Evolutionary conservation across 2,113 vertebrate genomes (phyloP), one percentile per base, ranked within the genome.

Genomic region (Xenopus tropicalis): DNA sequence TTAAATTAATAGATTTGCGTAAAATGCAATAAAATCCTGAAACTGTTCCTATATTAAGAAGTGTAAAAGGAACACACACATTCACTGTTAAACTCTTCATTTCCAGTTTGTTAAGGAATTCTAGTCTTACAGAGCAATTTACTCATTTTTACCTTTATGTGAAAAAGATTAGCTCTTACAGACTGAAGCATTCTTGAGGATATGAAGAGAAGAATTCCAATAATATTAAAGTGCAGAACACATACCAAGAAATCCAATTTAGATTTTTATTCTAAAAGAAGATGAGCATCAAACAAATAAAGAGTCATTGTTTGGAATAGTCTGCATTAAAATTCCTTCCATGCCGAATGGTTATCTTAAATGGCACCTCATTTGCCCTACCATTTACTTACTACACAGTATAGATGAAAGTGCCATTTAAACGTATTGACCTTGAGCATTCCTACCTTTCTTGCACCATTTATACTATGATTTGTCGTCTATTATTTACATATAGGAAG

Each of bases 141-240:
- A 82, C 80, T 79, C 58, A 62, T 76, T 76, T 76, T 85, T 73
- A 74, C 81, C 85, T 84, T 88, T 85, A 61, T 80, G 66, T 82
- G 81, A 73, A 88, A 85, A 88, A 71, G 46, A 56, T 76, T 85
- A 81, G 78, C 83, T 87, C 79, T 86, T 88, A 85, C 83, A 84
- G 79, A 79, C 68, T 87, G 85, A 88, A 86, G 79, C 73, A 81
- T 81, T 79, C 82, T 87, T 85, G 82, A 85, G 85, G 86, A 83
- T 84, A 83, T 68, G 80, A 88, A 87, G 81, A 88, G 80, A 88
- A 87, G 81, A 88, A 86, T 72, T 84, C 62, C 68, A 88, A 82
- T 81, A 87, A 84, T 89, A 87, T 86, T 78, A 88, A 88, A 88
- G 84, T 88, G 78, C 88, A 91, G 79, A 78, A 85, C 80, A 79